Evolutionary conservation across 2,888 invertebrate species (phyloP).

Genomic region (Microdon myrmicae): DNA sequence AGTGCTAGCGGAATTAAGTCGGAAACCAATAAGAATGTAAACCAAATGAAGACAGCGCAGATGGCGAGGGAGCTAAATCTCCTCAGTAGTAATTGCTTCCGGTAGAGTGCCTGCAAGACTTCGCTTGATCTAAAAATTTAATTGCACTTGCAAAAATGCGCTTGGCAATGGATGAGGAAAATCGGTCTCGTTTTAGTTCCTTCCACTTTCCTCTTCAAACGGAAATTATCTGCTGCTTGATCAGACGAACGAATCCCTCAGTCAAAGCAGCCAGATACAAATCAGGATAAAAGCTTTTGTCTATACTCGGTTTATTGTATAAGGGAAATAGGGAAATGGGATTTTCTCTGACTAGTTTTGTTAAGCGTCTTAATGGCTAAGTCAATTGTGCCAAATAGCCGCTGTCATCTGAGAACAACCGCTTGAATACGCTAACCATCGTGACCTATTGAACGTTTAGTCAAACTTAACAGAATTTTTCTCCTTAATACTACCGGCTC

Average conservation of each 20-base stretch:
- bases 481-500: too few species aligned
- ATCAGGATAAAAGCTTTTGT: constrained; percentile 33
- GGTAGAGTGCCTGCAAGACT: constrained; percentile 48
- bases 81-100: constrained; percentile 51
- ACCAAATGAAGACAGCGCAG: too few species aligned
- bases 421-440: too few species aligned
- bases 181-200: constrained; percentile 2
- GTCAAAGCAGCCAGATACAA: constrained; percentile 25
- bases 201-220: constrained; percentile 24
- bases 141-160: constrained; percentile 48
- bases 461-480: too few species aligned
- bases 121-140: constrained; percentile 51
- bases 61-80: constrained; percentile 50
- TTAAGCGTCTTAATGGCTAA: constrained; percentile 30
- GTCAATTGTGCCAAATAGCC: too few species aligned
- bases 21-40: constrained; percentile 52
- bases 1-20: constrained; percentile 41
- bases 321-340: constrained; percentile 24
- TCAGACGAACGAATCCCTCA: constrained; percentile 24
- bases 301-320: constrained; percentile 7
- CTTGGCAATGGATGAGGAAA: constrained; percentile 18
- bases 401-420: too few species aligned
- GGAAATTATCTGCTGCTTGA: constrained; percentile 45
- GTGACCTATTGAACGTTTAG: too few species aligned
- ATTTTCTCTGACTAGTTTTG: constrained; percentile 31